A percentile compares a stretch with the other conserved stretches of the same genome.
These are phyloP conservation scores for Nasonia giraulti DNA, from an alignment of 1,140 invertebrate species.

Conservation along the genomic window DNA sequence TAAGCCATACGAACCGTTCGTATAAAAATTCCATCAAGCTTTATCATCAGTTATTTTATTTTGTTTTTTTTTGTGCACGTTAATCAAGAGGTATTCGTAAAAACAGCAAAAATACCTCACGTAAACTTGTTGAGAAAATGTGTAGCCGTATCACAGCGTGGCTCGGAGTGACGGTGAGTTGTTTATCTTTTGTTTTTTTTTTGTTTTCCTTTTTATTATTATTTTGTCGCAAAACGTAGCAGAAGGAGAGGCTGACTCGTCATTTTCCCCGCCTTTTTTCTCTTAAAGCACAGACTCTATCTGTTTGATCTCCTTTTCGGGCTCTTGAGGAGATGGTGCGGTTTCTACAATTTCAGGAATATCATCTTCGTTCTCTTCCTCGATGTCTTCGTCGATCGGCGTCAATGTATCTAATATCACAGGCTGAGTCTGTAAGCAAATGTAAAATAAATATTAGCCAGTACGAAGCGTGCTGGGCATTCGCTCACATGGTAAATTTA, in stretches of 20 bases:
- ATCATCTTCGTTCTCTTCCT: slow-evolving; percentile 85
- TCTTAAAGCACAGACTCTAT: slow-evolving; percentile 80
- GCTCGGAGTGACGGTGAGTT: slow-evolving; percentile 66
- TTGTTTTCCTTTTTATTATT: slow-evolving; percentile 32
- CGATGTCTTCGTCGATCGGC: slow-evolving; percentile 87
- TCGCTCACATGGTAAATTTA: not conserved
- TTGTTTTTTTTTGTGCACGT: slow-evolving; percentile 64
- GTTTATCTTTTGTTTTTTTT: slow-evolving; percentile 40
- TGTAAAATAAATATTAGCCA: slow-evolving; percentile 4
- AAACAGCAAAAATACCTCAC: slow-evolving; percentile 61
- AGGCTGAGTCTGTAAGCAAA: slow-evolving; percentile 71
- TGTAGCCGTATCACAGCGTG: slow-evolving; percentile 69
- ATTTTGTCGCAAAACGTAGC: slow-evolving; percentile 51
- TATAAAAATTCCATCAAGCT: slow-evolving; percentile 60
- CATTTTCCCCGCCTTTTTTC: not conserved
- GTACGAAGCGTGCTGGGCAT: not conserved
- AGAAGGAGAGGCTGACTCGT: slow-evolving; percentile 43
- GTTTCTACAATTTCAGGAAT: slow-evolving; percentile 81
- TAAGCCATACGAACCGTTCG: slow-evolving; percentile 33
- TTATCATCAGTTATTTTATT: slow-evolving; percentile 60
- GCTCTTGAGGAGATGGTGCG: slow-evolving; percentile 76
- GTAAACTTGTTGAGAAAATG: slow-evolving; percentile 58
- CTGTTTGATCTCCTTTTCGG: slow-evolving; percentile 79
- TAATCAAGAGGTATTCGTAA: slow-evolving; percentile 61
- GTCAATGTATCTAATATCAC: slow-evolving; percentile 82